Evolutionary conservation across 2,797 vertebrate species (phyloP).

Genomic region (Bovichtus diacanthus): DNA sequence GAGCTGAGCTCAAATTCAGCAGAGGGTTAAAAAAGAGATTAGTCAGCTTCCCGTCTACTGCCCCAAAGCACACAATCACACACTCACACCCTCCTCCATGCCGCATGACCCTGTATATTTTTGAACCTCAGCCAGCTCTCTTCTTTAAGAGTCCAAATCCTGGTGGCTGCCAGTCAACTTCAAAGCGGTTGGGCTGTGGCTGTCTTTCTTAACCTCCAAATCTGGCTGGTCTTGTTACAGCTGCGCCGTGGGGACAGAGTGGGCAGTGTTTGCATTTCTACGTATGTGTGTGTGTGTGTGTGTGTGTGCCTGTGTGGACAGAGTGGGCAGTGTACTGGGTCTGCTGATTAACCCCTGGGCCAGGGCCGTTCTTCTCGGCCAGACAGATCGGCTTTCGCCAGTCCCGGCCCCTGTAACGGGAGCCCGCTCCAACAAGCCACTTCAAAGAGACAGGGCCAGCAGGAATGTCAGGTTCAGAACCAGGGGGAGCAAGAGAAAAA

Average conservation of each 20-base stretch:
- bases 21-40: constrained; percentile 79
- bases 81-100: constrained; percentile 59
- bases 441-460: constrained; percentile 87
- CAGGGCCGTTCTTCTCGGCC: constrained; percentile 86
- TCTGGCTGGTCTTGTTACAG: constrained; percentile 83
- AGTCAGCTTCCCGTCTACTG: constrained; percentile 75
- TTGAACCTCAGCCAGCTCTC: constrained; percentile 73
- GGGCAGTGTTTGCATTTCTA: constrained; percentile 69
- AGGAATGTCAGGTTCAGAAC: constrained; percentile 92
- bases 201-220: constrained; percentile 84
- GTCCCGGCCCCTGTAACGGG: constrained; percentile 88
- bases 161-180: constrained; percentile 81
- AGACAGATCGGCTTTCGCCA: constrained; percentile 89
- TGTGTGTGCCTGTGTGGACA: constrained; percentile 59
- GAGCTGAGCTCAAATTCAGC: constrained; percentile 49
- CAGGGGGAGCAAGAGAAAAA: constrained; percentile 67
- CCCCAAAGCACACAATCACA: constrained; percentile 62
- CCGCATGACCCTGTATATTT: constrained; percentile 78
- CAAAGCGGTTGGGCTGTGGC: constrained; percentile 81
- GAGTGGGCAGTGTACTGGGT: constrained; percentile 84
- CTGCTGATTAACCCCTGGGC: constrained; percentile 89
- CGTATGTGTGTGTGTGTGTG: constrained; percentile 30
- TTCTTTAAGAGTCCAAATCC: constrained; percentile 80
- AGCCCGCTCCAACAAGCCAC: constrained; percentile 88
- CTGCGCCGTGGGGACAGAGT: constrained; percentile 86